Evolutionary conservation across 2,113 vertebrate species (phyloP), one percentile per base, ranked within the genome.

Genomic region (Saguinus imperator): DNA sequence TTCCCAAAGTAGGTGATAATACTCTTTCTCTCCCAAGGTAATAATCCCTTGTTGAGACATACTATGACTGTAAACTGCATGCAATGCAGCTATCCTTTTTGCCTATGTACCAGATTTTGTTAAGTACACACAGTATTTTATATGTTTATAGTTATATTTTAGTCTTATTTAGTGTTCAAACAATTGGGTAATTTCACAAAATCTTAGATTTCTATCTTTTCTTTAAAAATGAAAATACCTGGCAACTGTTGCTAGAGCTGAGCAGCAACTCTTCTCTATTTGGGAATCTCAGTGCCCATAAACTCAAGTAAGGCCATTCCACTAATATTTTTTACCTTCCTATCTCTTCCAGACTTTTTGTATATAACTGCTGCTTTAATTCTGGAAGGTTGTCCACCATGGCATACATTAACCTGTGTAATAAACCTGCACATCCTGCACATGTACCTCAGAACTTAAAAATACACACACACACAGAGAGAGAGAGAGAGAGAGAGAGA

Each of bases 61-160:
- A 1, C n/a, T 27, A 1, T 23, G 11, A n/a, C 32, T 23, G 2
- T 21, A 29, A 16, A 8, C 13, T 6, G 18, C 2, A 61, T 2
- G 11, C 3, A 7, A 9, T 29, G 40, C 61, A 66, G 8, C 52
- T 37, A 7, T 17, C n/a, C 6, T 43, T 40, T n/a, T 1, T 5
- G 18, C 10, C 48, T 50, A 0, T 1, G 32, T 8, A 20, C 25
- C 83, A 75, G 12, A 8, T 7, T 61, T 32, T 73, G 25, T 73
- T 80, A 21, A 18, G 32, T 20, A 58, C 29, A 32, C 3, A 18
- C 0, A 64, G 32, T 29, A 55, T 3, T 81, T 91, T 83, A 17
- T 50, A 11, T 40, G 6, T 20, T 77, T 89, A 20, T 32, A 70
- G 3, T 37, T 92, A 75, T 52, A 3, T 14, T 79, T 80, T n/a